phyloP scores from a whole-genome alignment of 2,888 invertebrate genomes.

The Tenthredo amoena region DNA sequence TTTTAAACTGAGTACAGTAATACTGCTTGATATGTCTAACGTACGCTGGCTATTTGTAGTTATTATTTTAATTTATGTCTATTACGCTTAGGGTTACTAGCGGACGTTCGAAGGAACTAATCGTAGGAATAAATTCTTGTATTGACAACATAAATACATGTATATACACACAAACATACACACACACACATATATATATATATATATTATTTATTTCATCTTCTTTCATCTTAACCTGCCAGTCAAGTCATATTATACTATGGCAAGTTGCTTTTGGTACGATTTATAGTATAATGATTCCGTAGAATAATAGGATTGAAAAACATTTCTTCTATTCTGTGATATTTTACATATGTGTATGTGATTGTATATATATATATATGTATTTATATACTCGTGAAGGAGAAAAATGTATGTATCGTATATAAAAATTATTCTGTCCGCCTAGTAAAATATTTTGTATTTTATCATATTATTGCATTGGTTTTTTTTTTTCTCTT shows the following conservation, averaged over 20 bases:
- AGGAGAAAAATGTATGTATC: background rate
- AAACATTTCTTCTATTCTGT: background rate
- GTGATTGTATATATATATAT: background rate
- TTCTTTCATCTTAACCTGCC: conserved; percentile 39
- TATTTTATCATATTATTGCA: conserved; percentile 71
- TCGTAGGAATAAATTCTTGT: conserved; percentile 52
- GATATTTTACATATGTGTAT: background rate
- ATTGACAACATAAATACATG: background rate
- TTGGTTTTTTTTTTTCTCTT: conserved; percentile 69
- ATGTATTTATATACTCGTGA: background rate
- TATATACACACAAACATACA: background rate
- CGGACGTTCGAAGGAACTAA: conserved; percentile 69
- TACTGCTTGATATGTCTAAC: conserved; percentile 77
- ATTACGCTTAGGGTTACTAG: conserved; percentile 59
- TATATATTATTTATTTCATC: background rate
- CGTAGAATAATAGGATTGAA: background rate
- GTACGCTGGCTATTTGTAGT: conserved; percentile 62
- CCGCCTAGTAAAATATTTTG: conserved; percentile 43
- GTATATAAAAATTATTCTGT: conserved; percentile 18
- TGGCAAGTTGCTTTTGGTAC: conserved; percentile 49
- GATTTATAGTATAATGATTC: conserved; percentile 4
- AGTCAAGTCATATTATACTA: conserved; percentile 32
- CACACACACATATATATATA: background rate
- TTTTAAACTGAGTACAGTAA: conserved; percentile 74
- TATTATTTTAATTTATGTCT: conserved; percentile 54